Conservation (phyloP, 2,797 vertebrate genomes). For the Sebastes minor region DNA sequence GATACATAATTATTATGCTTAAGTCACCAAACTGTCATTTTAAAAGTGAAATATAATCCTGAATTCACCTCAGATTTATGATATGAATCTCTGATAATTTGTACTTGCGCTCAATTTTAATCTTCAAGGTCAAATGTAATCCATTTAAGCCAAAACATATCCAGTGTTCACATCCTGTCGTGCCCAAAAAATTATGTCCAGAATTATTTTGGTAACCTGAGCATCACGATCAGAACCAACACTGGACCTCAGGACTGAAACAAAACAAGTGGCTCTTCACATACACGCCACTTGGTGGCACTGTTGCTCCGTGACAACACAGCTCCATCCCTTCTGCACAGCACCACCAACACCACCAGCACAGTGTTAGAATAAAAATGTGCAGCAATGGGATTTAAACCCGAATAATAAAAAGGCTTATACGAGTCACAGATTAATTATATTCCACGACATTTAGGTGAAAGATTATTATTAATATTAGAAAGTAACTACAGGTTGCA, state of each 20-base stretch:
- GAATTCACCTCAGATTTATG: not conserved
- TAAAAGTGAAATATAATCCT: not conserved
- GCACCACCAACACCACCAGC: conserved; percentile 22
- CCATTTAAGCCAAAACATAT: not conserved
- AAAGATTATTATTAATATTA: conserved; percentile 4
- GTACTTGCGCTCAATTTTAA: not conserved
- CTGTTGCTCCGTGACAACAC: conserved; percentile 81
- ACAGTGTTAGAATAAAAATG: conserved; percentile 49
- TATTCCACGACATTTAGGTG: conserved; percentile 11
- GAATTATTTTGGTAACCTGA: conserved; percentile 6
- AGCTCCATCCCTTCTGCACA: not conserved
- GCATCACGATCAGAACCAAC: conserved; percentile 37
- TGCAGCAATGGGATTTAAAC: conserved; percentile 61
- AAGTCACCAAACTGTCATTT: not conserved
- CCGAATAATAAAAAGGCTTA: conserved; percentile 56
- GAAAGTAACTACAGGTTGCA: not conserved
- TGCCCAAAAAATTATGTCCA: not conserved
- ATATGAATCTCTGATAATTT: not conserved
- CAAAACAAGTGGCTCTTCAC: conserved; percentile 57
- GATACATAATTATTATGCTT: not conserved
- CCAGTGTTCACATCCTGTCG: not conserved
- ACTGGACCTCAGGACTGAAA: conserved; percentile 5
- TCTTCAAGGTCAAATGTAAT: not conserved
- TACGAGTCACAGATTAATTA: conserved; percentile 31
- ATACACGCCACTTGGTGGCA: conserved; percentile 87